Evolutionary conservation across 2,113 vertebrate species (phyloP), one percentile per base, ranked within the genome.

Genomic region (Pyxicephalus adspersus): DNA sequence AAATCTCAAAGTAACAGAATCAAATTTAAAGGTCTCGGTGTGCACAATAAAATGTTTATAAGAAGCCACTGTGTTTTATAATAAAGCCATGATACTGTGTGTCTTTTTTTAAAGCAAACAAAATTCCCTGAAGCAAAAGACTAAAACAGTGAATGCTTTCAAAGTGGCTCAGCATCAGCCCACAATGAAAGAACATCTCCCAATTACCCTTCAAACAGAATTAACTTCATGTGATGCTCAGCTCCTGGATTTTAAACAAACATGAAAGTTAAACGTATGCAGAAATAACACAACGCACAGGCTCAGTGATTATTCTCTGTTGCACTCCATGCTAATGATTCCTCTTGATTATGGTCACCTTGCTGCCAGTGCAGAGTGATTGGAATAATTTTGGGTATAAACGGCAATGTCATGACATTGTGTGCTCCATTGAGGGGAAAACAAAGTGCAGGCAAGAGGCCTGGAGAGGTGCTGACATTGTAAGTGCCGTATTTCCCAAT

Each of bases 191-290:
- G 83, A 25, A 58, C 79, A 83, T 86, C 88, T 86, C 88, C 85
- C 85, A 83, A 89, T 85, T 29, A 86, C 86, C 87, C 86, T 87
- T 87, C 89, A 87, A 85, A 83, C 28, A 68, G 85, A 87, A 86
- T 85, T 89, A 86, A 87, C 87, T 88, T 90, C 83, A 83, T 88
- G 86, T 86, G 86, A 88, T 67, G 87, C 86, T 83, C 87, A 84
- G 84, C 87, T 85, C 80, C 85, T 76, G 81, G 17, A 71, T 80
- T 87, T 85, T 84, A 88, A 86, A 86, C 61, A 51, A 76, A 83
- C 83, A 87, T 88, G 84, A 87, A 84, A 79, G 82, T 70, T 84
- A 80, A 89, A 85, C 88, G 87, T 86, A 86, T 81, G 70, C 51
- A 52, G 67, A 73, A 51, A 20, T 64, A 81, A 73, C 79, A 70